These are phyloP conservation scores for Cephus pygmeus DNA, from an alignment of 2,888 invertebrate genomes.

Conservation along the genomic window DNA sequence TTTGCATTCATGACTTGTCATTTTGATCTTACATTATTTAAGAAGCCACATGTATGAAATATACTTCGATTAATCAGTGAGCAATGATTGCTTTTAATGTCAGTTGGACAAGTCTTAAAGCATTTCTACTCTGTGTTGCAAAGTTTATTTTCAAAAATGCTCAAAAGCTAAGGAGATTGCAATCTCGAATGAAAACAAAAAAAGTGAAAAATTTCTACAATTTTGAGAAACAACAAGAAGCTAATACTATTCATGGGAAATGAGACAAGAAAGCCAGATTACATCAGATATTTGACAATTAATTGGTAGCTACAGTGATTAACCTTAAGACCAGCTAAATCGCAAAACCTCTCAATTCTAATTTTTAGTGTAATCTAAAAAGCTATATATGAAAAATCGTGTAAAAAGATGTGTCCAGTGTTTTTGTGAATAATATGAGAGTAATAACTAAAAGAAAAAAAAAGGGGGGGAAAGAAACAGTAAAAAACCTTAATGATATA, in stretches of 20 bases:
- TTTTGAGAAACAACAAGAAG: not conserved
- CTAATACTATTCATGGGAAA: not conserved
- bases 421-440: slow-evolving; percentile 41
- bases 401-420: slow-evolving; percentile 41
- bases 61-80: too few species aligned
- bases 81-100: too few species aligned
- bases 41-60: too few species aligned
- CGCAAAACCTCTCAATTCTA: slow-evolving; percentile 11
- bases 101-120: too few species aligned
- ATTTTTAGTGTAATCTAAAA: slow-evolving; percentile 13
- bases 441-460: slow-evolving; percentile 13
- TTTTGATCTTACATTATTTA: too few species aligned
- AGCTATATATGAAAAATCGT: slow-evolving; percentile 32
- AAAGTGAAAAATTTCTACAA: too few species aligned
- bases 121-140: too few species aligned
- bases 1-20: too few species aligned
- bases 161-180: too few species aligned
- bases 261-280: not conserved
- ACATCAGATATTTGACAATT: not conserved
- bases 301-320: not conserved
- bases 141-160: too few species aligned
- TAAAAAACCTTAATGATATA: slow-evolving; percentile 6
- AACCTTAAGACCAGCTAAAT: not conserved
- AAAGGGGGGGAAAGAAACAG: slow-evolving; percentile 3
- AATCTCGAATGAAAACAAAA: too few species aligned